These are phyloP conservation scores for Podarcis raffonei DNA, from an alignment of 2,113 vertebrate genomes.

Conservation along the genomic window DNA sequence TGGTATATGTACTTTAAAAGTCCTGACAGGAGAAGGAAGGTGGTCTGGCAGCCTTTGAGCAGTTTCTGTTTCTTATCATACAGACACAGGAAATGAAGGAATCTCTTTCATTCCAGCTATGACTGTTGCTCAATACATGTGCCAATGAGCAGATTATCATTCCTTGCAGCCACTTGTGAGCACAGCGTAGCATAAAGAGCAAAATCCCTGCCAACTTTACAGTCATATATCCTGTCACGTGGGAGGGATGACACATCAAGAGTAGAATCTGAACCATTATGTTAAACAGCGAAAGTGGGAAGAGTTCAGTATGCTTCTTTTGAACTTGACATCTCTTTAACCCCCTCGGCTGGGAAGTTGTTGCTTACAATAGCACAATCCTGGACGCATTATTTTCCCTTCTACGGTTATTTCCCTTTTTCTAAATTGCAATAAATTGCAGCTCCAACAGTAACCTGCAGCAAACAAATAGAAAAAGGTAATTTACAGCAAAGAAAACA, in stretches of 20 bases:
- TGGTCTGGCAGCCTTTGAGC: constrained; percentile 18
- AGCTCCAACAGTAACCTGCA: not conserved
- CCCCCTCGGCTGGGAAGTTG: not conserved
- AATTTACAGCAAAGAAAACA: not conserved
- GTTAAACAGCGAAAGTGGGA: not conserved
- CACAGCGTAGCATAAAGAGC: constrained; percentile 26
- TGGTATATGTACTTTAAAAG: not conserved
- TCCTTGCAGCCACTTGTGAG: constrained; percentile 18
- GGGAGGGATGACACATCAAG: constrained; percentile 48
- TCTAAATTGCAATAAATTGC: not conserved
- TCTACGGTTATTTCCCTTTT: not conserved
- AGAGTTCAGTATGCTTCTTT: not conserved
- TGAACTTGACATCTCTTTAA: not conserved
- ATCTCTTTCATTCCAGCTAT: constrained; percentile 17
- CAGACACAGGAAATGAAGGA: constrained; percentile 50
- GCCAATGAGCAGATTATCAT: constrained; percentile 34
- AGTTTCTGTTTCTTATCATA: constrained; percentile 52
- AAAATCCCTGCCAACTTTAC: constrained; percentile 20
- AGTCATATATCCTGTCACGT: constrained; percentile 54
- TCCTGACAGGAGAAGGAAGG: not conserved
- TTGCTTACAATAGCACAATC: not conserved
- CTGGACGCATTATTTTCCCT: not conserved
- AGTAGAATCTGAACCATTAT: constrained; percentile 3
- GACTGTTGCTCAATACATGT: constrained; percentile 39
- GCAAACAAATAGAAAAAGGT: not conserved